Evolutionary conservation across 2,888 invertebrate genomes (phyloP), one percentile per base, ranked within the genome.

Genomic region (Gerris lacustris): DNA sequence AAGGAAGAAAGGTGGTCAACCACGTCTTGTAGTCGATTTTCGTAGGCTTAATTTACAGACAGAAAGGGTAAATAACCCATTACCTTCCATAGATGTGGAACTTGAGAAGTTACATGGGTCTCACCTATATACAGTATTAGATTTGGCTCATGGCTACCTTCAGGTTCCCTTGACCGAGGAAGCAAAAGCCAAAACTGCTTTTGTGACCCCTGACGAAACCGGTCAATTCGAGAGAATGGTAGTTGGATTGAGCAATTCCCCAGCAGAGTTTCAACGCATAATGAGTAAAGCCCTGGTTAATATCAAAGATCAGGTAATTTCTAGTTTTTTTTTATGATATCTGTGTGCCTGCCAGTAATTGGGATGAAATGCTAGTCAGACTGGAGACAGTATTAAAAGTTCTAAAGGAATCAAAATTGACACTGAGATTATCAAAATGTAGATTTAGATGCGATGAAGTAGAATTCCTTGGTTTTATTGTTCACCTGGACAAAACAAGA

Each of bases 171-270:
- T 79, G 45, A 69, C 70, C 2, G 70, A 73, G 17, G 73, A 74
- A 0, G 74, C 76, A 66, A 73, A 76, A n/a, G 69, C 70, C 2
- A 78, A 79, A 44, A 79, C 77, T 6, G 78, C 77, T 0, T 77
- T 79, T 62, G 76, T 76, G 5, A 80, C 78, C 5, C 79, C 78
- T 0, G 78, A 77, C 76, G 6, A 75, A 77, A 0, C 78, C 4
- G 55, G 55, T 7, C 76, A 79, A 74, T 79, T 77, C 66, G 71
- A 76, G 9, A 47, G 75, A 0, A 76, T 76, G 73, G 55, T 55
- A 2, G 1, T 55, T 55, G 55, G 55, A 11, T 5, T 55, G 55
- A 4, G 2, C 5, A 47, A 31, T 5, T 2, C 68, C 2, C 68
- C 45, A 2, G 44, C 68, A 1, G 47, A 45, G 6, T 68, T 68